Evolutionary conservation across 2,797 vertebrate genomes (phyloP).

Genomic region (Urosaurus nigricauda): DNA sequence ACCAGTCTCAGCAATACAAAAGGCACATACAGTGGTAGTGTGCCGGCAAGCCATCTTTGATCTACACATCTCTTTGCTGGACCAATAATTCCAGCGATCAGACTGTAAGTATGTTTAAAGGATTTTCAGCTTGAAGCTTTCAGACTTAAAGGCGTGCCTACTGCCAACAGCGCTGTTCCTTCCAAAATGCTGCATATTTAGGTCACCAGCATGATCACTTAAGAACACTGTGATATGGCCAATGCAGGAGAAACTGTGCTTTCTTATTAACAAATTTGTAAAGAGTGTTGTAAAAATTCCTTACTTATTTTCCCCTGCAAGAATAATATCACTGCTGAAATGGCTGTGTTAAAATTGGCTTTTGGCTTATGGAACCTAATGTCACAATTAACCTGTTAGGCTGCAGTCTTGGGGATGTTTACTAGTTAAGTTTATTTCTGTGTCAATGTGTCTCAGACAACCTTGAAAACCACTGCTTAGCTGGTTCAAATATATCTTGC

Average conservation of each 20-base stretch:
- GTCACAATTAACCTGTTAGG: not conserved
- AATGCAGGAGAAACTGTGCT: not conserved
- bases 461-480: not conserved
- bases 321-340: not conserved
- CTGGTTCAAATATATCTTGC: not conserved
- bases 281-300: not conserved
- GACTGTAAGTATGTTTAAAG: slow-evolving; percentile 2
- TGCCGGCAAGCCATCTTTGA: not conserved
- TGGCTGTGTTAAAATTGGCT: not conserved
- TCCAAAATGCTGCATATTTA: slow-evolving; percentile 20
- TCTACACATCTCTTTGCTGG: slow-evolving; percentile 1
- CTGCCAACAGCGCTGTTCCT: not conserved
- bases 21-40: not conserved
- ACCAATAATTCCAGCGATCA: not conserved
- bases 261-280: slow-evolving; percentile 9
- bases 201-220: not conserved
- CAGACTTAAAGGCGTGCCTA: slow-evolving; percentile 1
- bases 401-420: not conserved
- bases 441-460: not conserved
- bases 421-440: not conserved
- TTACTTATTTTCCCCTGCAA: not conserved
- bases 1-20: not conserved
- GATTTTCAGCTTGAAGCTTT: not conserved
- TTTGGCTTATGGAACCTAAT: not conserved
- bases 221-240: not conserved